These are phyloP conservation scores for Macquaria ambigua DNA, from an alignment of 2,113 vertebrate species.

Conservation along the genomic window DNA sequence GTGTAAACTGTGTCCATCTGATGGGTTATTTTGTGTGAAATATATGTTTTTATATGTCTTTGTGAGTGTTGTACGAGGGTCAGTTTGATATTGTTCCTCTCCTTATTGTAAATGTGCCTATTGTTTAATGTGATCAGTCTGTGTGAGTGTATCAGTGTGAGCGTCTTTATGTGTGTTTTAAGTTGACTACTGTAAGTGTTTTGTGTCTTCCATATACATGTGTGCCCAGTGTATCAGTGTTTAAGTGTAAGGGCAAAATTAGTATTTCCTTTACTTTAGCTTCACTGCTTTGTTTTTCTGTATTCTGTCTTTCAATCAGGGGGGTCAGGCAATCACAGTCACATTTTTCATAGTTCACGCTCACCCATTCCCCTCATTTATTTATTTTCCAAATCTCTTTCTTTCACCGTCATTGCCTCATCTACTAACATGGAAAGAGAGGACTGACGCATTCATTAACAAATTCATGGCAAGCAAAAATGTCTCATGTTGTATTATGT, in stretches of 20 bases:
- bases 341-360: slow-evolving; percentile 30
- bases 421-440: neutral
- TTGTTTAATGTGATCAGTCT: slow-evolving; percentile 52
- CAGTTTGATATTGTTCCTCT: slow-evolving; percentile 24
- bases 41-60: slow-evolving; percentile 39
- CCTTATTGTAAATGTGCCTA: slow-evolving; percentile 34
- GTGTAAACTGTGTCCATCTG: slow-evolving; percentile 51
- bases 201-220: slow-evolving; percentile 52
- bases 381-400: slow-evolving; percentile 11
- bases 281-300: slow-evolving; percentile 38
- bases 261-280: slow-evolving; percentile 26
- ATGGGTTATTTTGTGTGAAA: slow-evolving; percentile 30
- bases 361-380: neutral
- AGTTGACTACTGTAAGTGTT: slow-evolving; percentile 26
- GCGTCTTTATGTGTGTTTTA: slow-evolving; percentile 43
- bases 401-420: neutral
- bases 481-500: neutral
- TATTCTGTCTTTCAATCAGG: slow-evolving; percentile 32
- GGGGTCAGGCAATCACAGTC: slow-evolving; percentile 23
- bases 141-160: slow-evolving; percentile 48
- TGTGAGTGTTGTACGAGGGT: slow-evolving; percentile 46
- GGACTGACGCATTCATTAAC: slow-evolving; percentile 7
- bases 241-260: slow-evolving; percentile 23
- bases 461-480: neutral
- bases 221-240: slow-evolving; percentile 35